phyloP scores from a whole-genome alignment of 2,888 invertebrate genomes.

The Ectropis crepuscularia region DNA sequence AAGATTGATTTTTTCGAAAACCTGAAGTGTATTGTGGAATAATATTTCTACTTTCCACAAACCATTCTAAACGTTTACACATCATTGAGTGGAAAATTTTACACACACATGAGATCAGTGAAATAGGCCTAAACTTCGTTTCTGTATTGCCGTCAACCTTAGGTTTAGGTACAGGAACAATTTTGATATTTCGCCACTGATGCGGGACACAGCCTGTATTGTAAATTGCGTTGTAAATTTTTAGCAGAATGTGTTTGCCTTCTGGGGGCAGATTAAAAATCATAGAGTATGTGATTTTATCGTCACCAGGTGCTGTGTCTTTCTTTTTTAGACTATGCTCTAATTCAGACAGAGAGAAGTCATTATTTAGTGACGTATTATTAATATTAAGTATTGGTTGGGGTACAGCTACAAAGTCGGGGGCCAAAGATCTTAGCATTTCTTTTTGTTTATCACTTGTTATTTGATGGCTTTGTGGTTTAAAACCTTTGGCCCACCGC shows the following conservation, averaged over 20 bases:
- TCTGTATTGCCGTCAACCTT: neutral
- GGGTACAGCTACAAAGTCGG: slow-evolving; percentile 4
- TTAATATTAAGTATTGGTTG: too few relatives aligned
- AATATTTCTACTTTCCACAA: too few relatives aligned
- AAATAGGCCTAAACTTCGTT: slow-evolving; percentile 35
- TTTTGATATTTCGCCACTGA: slow-evolving; percentile 6
- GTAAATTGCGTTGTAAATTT: slow-evolving; percentile 3
- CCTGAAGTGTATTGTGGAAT: slow-evolving; percentile 29
- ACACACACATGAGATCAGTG: too few relatives aligned
- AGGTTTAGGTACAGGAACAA: slow-evolving; percentile 14
- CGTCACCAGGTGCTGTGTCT: slow-evolving; percentile 33
- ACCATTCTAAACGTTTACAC: too few relatives aligned
- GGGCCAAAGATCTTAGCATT: slow-evolving; percentile 1
- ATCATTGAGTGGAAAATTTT: too few relatives aligned
- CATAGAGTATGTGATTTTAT: slow-evolving; percentile 10
- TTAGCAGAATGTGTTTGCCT: neutral
- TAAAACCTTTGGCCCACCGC: slow-evolving; percentile 4
- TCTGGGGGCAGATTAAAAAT: too few relatives aligned
- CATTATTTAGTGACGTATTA: too few relatives aligned
- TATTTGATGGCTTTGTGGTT: neutral
- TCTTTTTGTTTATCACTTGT: neutral
- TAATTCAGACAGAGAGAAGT: too few relatives aligned
- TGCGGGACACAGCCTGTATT: neutral
- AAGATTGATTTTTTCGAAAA: slow-evolving; percentile 28
- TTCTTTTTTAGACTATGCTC: slow-evolving; percentile 13